Conservation (phyloP, 1,140 invertebrate genomes). For the Cylas formicarius region DNA sequence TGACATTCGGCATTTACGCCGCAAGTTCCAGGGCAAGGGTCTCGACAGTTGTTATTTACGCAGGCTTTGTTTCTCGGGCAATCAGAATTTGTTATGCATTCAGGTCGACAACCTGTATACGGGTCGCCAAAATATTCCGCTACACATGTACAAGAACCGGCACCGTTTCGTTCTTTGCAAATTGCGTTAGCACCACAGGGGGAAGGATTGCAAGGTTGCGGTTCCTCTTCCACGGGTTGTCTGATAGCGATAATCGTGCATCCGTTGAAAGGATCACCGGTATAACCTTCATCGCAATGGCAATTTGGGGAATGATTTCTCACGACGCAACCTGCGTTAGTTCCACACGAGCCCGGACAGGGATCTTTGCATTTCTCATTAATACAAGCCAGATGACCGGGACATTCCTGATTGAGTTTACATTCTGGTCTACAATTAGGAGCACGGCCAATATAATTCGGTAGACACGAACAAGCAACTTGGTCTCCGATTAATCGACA, state of each 20-base stretch:
- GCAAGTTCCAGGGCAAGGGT: slow-evolving; percentile 65
- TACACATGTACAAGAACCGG: slow-evolving; percentile 64
- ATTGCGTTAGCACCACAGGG: slow-evolving; percentile 68
- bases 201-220: slow-evolving; percentile 54
- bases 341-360: slow-evolving; percentile 70
- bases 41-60: slow-evolving; percentile 58
- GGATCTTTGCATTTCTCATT: slow-evolving; percentile 69
- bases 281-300: slow-evolving; percentile 61
- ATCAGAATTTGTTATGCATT: slow-evolving; percentile 63
- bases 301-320: slow-evolving; percentile 70
- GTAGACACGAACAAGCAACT: slow-evolving; percentile 65
- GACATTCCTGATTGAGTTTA: slow-evolving; percentile 66
- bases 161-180: slow-evolving; percentile 56
- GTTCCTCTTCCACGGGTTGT: slow-evolving; percentile 24
- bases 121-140: slow-evolving; percentile 66
- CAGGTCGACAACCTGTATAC: slow-evolving; percentile 60
- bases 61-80: slow-evolving; percentile 61
- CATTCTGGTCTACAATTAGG: slow-evolving; percentile 74
- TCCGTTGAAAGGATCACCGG: slow-evolving; percentile 67
- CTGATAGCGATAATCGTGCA: slow-evolving; percentile 42
- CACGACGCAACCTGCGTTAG: slow-evolving; percentile 59
- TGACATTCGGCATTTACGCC: slow-evolving; percentile 70
- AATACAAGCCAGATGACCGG: slow-evolving; percentile 64
- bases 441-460: slow-evolving; percentile 64
- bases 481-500: slow-evolving; percentile 63